Conservation (phyloP, 2,888 invertebrate species). For the Tenthredo notha region DNA sequence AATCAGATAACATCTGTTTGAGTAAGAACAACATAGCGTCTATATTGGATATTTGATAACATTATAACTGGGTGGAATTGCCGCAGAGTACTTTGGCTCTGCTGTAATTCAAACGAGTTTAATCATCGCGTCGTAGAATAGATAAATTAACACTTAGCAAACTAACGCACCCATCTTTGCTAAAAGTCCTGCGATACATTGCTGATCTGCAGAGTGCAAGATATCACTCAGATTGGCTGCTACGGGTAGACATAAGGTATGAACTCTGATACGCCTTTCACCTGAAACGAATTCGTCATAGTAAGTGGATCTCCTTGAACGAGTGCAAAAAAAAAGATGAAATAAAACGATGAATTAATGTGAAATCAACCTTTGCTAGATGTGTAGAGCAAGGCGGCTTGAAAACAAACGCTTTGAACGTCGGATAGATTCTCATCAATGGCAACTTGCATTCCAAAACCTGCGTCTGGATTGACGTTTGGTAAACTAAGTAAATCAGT, state of each 20-base stretch:
- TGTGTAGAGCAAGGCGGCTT: slow-evolving; percentile 98
- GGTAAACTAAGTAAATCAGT: slow-evolving; percentile 97
- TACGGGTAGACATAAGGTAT: slow-evolving; percentile 97
- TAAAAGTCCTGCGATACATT: slow-evolving; percentile 94
- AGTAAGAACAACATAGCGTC: background rate
- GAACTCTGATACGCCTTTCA: slow-evolving; percentile 97
- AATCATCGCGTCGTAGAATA: background rate
- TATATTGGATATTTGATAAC: slow-evolving; percentile 15
- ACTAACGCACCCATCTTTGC: slow-evolving; percentile 93
- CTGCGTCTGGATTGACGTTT: slow-evolving; percentile 98
- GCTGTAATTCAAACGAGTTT: slow-evolving; percentile 3
- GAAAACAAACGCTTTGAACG: slow-evolving; percentile 95
- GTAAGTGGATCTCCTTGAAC: slow-evolving; percentile 6
- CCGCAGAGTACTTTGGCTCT: background rate
- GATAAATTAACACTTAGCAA: background rate
- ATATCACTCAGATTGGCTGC: slow-evolving; percentile 92
- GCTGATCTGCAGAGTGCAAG: slow-evolving; percentile 94
- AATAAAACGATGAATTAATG: background rate
- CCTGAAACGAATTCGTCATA: slow-evolving; percentile 79
- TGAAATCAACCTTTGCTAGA: slow-evolving; percentile 87
- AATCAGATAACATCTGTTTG: slow-evolving; percentile 32
- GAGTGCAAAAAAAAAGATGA: background rate
- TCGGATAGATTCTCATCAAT: slow-evolving; percentile 95
- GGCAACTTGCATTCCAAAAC: slow-evolving; percentile 98
- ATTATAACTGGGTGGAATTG: background rate